Percentiles rank a stretch among this genome's conserved stretches.
Evolutionary conservation across 1,140 invertebrate species (phyloP).

Genomic region (Drosophila sucinea): DNA sequence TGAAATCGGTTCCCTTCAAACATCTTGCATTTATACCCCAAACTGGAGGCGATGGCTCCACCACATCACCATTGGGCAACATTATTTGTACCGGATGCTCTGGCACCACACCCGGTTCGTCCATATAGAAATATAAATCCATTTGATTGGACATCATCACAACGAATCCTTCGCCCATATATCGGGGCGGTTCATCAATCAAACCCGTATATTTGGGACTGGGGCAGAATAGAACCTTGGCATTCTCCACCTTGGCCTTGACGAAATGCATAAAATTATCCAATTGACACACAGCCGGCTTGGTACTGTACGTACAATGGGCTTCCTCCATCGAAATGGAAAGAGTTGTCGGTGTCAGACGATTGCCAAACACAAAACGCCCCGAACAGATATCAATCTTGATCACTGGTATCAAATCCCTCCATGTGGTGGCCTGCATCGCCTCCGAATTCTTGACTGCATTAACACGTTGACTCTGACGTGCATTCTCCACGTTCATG

Average conservation of each 20-base stretch:
- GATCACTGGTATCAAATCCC: conserved; percentile 98
- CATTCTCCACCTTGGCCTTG: conserved; percentile 97
- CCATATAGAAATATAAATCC: conserved; percentile 98
- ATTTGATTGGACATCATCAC: conserved; percentile 97
- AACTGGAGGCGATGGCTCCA: conserved; percentile 95
- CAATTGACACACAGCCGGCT: conserved; percentile 94
- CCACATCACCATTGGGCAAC: conserved; percentile 95
- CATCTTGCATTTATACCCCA: conserved; percentile 98
- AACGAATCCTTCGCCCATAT: conserved; percentile 97
- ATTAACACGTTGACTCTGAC: conserved; percentile 84
- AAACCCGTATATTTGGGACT: conserved; percentile 97
- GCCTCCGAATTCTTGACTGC: conserved; percentile 88
- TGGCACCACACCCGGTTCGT: conserved; percentile 95
- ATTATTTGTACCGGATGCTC: conserved; percentile 95
- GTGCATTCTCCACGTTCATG: conserved; percentile 86
- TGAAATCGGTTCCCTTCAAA: conserved; percentile 98
- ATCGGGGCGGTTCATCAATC: conserved; percentile 97
- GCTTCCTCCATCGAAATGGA: conserved; percentile 97
- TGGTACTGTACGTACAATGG: conserved; percentile 97
- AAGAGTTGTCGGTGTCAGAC: conserved; percentile 95
- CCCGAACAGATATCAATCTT: conserved; percentile 97
- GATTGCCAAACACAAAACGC: conserved; percentile 98
- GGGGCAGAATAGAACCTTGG: conserved; percentile 95
- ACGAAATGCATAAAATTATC: conserved; percentile 98
- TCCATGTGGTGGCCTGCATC: conserved; percentile 93